Evolutionary conservation across 2,888 invertebrate genomes (phyloP), one percentile per base, ranked within the genome.

Genomic region (Neria commutata): DNA sequence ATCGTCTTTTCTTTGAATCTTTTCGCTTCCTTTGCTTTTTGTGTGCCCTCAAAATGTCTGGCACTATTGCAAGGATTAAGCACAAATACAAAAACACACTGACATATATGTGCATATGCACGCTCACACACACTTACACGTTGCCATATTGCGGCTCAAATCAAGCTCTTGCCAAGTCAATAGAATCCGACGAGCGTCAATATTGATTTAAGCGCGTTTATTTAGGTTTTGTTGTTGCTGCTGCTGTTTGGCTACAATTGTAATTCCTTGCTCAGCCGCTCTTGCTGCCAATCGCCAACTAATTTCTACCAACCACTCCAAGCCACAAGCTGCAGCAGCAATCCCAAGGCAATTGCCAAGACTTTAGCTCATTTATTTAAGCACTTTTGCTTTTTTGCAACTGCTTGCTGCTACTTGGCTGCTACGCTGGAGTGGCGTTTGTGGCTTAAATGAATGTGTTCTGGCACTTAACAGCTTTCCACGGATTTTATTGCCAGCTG

Each of bases 401-500:
- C 62, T 69, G 64, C 65, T 66, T 57, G 33, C 62, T 69, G 67
- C 61, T 63, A 65, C 65, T 67, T 69, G 60, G 60, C 54, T 64
- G 62, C 58, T 48, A 42, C 54, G 46, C 58, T 56, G 47, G 42
- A 48, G 14, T n/a, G 4, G n/a, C 37, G 6, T 37, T 14, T 37
- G 37, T n/a, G 37, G 16, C 16, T 14, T n/a, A n/a, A 37, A 6
- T n/a, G 37, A n/a, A n/a, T 14, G 37, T n/a, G 37, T 14, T 60
- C 55, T 59, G 66, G 67, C 69, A 71, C 69, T 71, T 67, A 66
- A 69, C 69, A 67, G 65, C 70, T 69, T 69, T 71, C 68, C 62
- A 63, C 66, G 68, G 59, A 48, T 61, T 61, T 66, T 17, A 25
- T 24, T 42, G 42, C 42, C 37, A 37, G 16, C 37, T 14, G n/a